phyloP scores from a whole-genome alignment of 2,113 vertebrate genomes.

The Casuarius casuarius region DNA sequence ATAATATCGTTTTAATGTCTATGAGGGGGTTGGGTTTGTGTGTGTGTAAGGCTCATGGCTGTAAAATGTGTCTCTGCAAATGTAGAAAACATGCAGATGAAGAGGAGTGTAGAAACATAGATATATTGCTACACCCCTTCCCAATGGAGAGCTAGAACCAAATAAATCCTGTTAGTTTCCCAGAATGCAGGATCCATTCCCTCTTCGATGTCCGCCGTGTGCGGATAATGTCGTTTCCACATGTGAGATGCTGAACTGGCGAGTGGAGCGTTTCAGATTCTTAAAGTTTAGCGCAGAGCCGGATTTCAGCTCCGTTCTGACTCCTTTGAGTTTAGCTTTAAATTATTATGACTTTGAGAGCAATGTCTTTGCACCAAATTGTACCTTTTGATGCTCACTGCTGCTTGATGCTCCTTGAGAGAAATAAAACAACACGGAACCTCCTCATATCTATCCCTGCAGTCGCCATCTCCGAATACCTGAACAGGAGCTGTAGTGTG shows the following conservation, averaged over 20 bases:
- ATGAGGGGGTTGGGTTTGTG: background rate
- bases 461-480: background rate
- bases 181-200: background rate
- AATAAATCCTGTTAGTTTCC: constrained; percentile 68
- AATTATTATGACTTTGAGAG: background rate
- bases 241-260: constrained; percentile 1
- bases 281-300: background rate
- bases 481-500: background rate
- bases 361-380: background rate
- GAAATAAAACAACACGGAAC: background rate
- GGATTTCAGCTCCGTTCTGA: background rate
- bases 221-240: constrained; percentile 63
- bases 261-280: background rate
- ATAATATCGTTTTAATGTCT: background rate
- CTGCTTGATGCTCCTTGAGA: background rate
- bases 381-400: background rate
- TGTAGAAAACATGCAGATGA: background rate
- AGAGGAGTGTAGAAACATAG: constrained; percentile 20
- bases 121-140: constrained; percentile 22
- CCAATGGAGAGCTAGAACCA: constrained; percentile 39
- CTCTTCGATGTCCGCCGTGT: constrained; percentile 64
- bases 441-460: background rate
- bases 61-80: background rate
- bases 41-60: background rate
- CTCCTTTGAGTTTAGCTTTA: background rate